A percentile compares a stretch with the other conserved stretches of the same genome.
Evolutionary conservation across 2,797 vertebrate genomes (phyloP).

Genomic region (Melanotaenia parkinsoni): DNA sequence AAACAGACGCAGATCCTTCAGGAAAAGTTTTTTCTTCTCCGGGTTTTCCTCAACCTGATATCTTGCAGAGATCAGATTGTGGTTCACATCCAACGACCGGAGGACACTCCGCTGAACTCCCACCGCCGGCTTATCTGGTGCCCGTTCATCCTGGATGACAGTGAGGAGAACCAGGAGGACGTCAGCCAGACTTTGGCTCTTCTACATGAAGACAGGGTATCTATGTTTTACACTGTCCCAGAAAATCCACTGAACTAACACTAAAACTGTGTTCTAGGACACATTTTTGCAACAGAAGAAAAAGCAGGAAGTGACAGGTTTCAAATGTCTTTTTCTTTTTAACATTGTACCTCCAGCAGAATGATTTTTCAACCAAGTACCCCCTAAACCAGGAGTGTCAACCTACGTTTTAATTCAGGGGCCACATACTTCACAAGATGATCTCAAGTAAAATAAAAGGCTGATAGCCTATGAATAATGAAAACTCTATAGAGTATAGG

Average conservation of each 20-base stretch:
- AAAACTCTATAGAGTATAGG: too few relatives aligned
- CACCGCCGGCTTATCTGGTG: slow-evolving; percentile 97
- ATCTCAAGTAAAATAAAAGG: too few relatives aligned
- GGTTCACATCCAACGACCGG: slow-evolving; percentile 90
- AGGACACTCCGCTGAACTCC: slow-evolving; percentile 88
- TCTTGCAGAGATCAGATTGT: slow-evolving; percentile 91
- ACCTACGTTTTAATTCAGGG: too few relatives aligned
- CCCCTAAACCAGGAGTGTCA: too few relatives aligned
- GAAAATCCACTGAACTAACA: not conserved
- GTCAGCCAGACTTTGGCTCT: slow-evolving; percentile 92
- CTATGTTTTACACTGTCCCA: slow-evolving; percentile 10
- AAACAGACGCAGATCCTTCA: not conserved
- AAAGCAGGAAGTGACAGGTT: too few relatives aligned
- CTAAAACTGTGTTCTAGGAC: not conserved
- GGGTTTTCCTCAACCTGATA: slow-evolving; percentile 76
- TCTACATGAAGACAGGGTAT: slow-evolving; percentile 95
- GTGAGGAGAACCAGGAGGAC: slow-evolving; percentile 91
- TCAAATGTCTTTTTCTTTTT: too few relatives aligned
- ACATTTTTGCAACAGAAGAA: not conserved
- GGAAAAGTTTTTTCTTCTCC: not conserved
- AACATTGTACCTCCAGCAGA: too few relatives aligned
- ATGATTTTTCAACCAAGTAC: too few relatives aligned
- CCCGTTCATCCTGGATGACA: slow-evolving; percentile 95
- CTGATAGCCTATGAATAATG: too few relatives aligned
- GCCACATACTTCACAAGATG: too few relatives aligned